Base-by-base conservation (phyloP, 2,797 vertebrate genomes). In the Mastacembelus armatus region DNA sequence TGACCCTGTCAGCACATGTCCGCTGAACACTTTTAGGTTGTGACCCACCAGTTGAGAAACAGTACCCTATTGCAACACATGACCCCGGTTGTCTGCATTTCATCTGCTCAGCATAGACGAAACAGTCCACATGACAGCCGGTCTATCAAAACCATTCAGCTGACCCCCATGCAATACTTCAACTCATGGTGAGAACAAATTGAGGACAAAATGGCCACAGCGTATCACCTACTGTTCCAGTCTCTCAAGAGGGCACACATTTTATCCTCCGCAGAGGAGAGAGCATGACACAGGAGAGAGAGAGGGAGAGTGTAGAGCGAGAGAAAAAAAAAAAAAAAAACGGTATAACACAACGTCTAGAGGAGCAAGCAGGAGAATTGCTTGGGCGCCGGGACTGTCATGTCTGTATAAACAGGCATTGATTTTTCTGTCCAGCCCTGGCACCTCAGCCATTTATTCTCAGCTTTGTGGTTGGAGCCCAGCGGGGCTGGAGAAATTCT, bases 401-500 rank as follows among this genome's bases (percentile, higher is more conserved):
- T 95, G 96, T 98, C 97, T 98, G 96, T 97, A 97, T 98, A 98
- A 98, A 96, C 96, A 98, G 95, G 95, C 97, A 99, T 99, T 98
- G 98, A 99, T 98, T 99, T 98, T 98, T 96, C 96, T 98, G 98
- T 99, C 98, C 91, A 94, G 95, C 92, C 89, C 94, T 95, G 95
- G 96, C 96, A 97, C 96, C 96, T 96, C 94, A 92, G 94, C 96
- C 96, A 98, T 98, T 98, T 96, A 98, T 98, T 97, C 96, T 98
- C 95, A 93, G 96, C 96, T 96, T 96, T 97, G 97, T 94, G 96
- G 97, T 96, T 92, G 94, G 94, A 81, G 84, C 96, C 96, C 96
- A 93, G 95, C 92, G 94, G 96, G 96, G 96, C 95, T 77, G 67
- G 92, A 97, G 96, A 98, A 98, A 98, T 98, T 98, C 96, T 98